Percentiles rank a stretch among this genome's conserved stretches.
phyloP scores from a whole-genome alignment of 1,140 invertebrate genomes.

The Diorhabda carinulata region DNA sequence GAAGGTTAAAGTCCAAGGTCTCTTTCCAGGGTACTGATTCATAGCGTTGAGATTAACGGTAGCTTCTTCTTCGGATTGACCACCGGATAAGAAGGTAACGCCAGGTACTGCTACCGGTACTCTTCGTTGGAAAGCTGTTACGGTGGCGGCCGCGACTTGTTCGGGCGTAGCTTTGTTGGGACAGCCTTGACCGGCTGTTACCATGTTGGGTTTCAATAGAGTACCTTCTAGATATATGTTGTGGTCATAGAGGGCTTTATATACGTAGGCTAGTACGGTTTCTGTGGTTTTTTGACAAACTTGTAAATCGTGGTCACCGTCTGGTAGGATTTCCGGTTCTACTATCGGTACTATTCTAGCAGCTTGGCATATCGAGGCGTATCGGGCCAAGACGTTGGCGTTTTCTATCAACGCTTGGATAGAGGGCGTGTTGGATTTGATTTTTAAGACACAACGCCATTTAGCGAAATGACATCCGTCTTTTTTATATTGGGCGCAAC shows the following conservation, averaged over 20 bases:
- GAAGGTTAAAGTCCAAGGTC: slow-evolving; percentile 95
- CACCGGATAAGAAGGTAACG: slow-evolving; percentile 92
- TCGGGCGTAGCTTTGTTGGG: slow-evolving; percentile 67
- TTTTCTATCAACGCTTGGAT: slow-evolving; percentile 89
- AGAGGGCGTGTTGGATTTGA: slow-evolving; percentile 84
- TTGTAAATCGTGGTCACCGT: slow-evolving; percentile 90
- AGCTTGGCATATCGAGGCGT: slow-evolving; percentile 94
- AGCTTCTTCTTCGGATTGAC: slow-evolving; percentile 95
- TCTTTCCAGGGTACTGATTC: slow-evolving; percentile 73
- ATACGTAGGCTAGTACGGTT: slow-evolving; percentile 90
- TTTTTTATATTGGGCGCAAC: slow-evolving; percentile 97
- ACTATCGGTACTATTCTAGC: slow-evolving; percentile 96
- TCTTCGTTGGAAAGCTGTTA: slow-evolving; percentile 80
- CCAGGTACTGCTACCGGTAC: slow-evolving; percentile 91
- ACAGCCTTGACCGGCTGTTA: slow-evolving; percentile 63
- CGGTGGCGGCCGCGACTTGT: slow-evolving; percentile 82
- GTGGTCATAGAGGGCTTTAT: slow-evolving; percentile 93
- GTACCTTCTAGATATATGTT: slow-evolving; percentile 97
- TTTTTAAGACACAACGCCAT: slow-evolving; percentile 96
- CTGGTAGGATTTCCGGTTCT: slow-evolving; percentile 86
- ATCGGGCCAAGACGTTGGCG: slow-evolving; percentile 92
- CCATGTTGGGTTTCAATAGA: slow-evolving; percentile 98
- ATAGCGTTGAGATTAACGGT: slow-evolving; percentile 93
- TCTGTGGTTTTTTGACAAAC: slow-evolving; percentile 88
- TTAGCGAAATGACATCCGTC: slow-evolving; percentile 98